These are phyloP conservation scores for Peromyscus californicus DNA, from an alignment of 2,113 vertebrate species.

Conservation along the genomic window DNA sequence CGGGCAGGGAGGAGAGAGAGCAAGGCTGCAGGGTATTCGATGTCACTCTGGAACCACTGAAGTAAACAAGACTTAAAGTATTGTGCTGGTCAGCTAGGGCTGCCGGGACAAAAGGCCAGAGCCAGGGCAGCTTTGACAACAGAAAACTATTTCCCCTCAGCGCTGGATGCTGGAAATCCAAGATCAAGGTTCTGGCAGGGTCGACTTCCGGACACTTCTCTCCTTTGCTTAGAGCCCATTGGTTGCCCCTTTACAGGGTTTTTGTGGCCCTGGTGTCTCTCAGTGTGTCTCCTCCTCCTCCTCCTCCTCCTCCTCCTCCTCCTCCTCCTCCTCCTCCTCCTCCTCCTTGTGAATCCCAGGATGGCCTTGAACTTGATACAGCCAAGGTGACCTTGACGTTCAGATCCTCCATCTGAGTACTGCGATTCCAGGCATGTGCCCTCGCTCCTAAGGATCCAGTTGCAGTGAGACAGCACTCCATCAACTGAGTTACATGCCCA, in stretches of 20 bases:
- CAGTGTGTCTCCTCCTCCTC: not conserved
- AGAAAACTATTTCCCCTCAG: not conserved
- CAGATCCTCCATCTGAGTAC: not conserved
- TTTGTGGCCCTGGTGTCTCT: not conserved
- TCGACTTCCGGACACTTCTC: not conserved
- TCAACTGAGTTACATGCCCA: not conserved
- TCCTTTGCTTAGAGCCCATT: not conserved
- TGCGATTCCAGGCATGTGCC: not conserved
- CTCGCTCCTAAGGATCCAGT: not conserved
- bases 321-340: too few relatives aligned
- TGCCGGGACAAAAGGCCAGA: not conserved
- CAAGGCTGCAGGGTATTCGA: not conserved
- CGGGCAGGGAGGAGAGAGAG: not conserved
- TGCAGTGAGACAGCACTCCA: not conserved
- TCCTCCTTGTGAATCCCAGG: not conserved
- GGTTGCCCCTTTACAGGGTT: not conserved
- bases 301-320: too few relatives aligned
- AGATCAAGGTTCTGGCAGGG: not conserved
- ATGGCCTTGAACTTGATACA: not conserved
- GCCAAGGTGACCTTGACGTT: not conserved
- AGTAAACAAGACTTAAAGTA: conserved; percentile 9
- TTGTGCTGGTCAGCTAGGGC: not conserved
- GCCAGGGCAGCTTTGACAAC: not conserved
- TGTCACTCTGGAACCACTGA: not conserved
- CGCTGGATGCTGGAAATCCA: not conserved